A percentile compares a stretch with the other conserved stretches of the same genome.
Conservation (phyloP, 2,113 vertebrate genomes). For the Ploceus nigricollis region DNA sequence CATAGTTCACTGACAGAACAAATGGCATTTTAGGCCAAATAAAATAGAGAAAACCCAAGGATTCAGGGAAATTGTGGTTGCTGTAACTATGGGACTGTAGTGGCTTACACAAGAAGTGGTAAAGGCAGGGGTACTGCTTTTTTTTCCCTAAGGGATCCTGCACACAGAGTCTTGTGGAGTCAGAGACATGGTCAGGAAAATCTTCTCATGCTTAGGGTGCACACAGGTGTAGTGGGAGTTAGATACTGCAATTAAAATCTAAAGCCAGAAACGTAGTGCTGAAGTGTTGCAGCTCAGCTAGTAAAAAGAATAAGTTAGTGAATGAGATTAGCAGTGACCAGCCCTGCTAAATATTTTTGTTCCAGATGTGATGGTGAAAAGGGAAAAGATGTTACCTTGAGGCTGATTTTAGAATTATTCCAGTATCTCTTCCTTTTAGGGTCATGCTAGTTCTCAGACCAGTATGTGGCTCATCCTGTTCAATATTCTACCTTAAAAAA, state of each 20-base stretch:
- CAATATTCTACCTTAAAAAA: background rate
- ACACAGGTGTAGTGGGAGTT: background rate
- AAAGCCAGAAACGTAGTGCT: background rate
- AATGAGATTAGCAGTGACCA: background rate
- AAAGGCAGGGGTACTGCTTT: background rate
- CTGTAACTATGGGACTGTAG: background rate
- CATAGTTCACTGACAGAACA: background rate
- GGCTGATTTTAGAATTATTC: background rate
- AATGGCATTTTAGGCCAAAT: rapidly evolving
- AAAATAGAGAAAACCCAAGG: background rate
- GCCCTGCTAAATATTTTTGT: background rate
- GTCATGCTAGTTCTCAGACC: background rate
- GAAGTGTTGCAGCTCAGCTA: background rate
- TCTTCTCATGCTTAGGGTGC: background rate
- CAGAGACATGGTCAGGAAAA: background rate
- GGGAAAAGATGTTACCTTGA: background rate
- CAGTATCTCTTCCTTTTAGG: background rate
- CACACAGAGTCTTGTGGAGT: background rate
- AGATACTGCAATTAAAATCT: background rate
- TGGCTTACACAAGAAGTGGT: background rate
- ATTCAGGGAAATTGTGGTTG: background rate
- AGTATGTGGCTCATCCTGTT: background rate
- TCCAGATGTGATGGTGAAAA: background rate
- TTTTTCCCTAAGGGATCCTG: background rate
- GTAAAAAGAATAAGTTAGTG: background rate